Conservation (phyloP, 2,888 invertebrate genomes). For the Idaea aversata region DNA sequence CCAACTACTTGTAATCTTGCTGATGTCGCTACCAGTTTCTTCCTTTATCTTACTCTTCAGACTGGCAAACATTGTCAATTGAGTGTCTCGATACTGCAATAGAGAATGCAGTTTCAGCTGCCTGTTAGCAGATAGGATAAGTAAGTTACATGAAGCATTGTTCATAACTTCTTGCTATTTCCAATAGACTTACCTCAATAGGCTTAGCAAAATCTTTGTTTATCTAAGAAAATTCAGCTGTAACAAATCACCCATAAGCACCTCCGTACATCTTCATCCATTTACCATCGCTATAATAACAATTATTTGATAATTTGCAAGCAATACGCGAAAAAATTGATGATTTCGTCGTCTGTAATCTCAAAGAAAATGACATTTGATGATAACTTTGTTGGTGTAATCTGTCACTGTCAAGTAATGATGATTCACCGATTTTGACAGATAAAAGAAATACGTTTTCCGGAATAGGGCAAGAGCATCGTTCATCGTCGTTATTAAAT, state of each 20-base stretch:
- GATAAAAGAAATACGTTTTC: no score
- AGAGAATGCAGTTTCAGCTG: neutral
- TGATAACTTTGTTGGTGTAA: no score
- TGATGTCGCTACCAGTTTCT: slow-evolving; percentile 91
- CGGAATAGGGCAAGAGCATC: no score
- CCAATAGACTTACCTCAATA: neutral
- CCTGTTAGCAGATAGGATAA: neutral
- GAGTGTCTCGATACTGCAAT: slow-evolving; percentile 15
- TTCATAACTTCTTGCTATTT: neutral
- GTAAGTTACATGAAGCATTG: neutral
- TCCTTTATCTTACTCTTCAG: slow-evolving; percentile 94
- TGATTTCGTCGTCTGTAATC: neutral
- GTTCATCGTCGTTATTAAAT: no score
- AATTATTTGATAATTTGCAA: neutral
- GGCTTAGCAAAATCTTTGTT: neutral
- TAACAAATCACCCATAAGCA: neutral
- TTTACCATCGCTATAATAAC: neutral
- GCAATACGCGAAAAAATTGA: neutral
- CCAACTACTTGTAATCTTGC: slow-evolving; percentile 74
- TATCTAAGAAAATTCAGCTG: neutral
- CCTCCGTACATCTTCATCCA: neutral
- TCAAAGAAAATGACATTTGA: neutral
- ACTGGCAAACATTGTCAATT: slow-evolving; percentile 88
- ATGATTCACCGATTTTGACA: no score
- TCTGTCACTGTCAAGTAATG: no score